Evolutionary conservation across 2,888 invertebrate species (phyloP), one percentile per base, ranked within the genome.

Genomic region (Pammene aurita): DNA sequence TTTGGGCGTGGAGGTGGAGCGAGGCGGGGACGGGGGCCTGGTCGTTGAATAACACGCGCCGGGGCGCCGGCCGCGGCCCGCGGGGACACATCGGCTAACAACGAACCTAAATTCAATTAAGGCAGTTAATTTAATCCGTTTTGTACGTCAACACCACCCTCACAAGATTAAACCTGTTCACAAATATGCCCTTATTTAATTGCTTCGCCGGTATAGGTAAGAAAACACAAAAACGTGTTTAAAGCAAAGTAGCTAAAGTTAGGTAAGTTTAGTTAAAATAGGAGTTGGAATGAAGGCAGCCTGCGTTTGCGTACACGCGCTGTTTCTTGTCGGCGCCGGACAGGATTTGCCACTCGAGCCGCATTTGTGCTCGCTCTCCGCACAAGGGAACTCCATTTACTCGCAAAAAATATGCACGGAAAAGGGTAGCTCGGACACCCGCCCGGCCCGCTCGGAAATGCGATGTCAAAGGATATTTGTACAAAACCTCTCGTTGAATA

Each of bases 91-190:
- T 86, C 82, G 87, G 84, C 85, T 85, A 86, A 90, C 92, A 90
- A 90, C 88, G 83, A 90, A 87, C 88, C 90, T 87, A 89, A 92
- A 92, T 93, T 90, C 92, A 93, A 93, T 93, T 93, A 92, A 88
- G 89, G 82, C 87, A 87, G 92, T 93, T 92, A 92, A 93, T 92
- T 92, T 92, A 91, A 91, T 86, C 89, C 86, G 84, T 86, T 88
- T 88, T 88, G 86, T 86, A 85, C 85, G 86, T 84, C 88, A 84
- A 84, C 85, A 84, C 82, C 82, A 81, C 80, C 83, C 86, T 83
- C 82, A 82, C 81, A 80, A 79, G 73, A 73, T 74, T 73, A 72
- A 73, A 71, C 69, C 62, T 72, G 70, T 63, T 71, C 70, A 58
- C 70, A 67, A 71, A 70, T 71, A 72, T 70, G 71, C 70, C 60